These are phyloP conservation scores for Scytalopus superciliaris DNA, from an alignment of 2,113 vertebrate species.

Conservation along the genomic window DNA sequence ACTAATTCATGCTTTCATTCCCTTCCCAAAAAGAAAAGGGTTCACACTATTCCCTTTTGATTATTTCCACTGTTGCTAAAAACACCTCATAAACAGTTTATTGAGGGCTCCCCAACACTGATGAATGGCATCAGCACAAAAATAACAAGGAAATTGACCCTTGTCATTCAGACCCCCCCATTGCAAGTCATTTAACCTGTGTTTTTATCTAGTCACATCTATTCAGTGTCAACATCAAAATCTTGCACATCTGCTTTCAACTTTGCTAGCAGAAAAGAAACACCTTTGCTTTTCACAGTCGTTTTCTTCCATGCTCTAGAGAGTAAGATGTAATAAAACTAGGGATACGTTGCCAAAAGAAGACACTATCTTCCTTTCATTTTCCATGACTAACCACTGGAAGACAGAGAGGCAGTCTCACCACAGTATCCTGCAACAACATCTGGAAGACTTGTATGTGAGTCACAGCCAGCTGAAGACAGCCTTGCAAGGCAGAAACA, in stretches of 20 bases:
- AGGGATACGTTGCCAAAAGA: background rate
- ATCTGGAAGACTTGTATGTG: background rate
- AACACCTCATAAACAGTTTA: slow-evolving; percentile 11
- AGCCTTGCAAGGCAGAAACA: background rate
- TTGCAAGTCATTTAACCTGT: background rate
- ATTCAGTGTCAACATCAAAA: background rate
- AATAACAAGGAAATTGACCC: background rate
- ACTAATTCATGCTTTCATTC: background rate
- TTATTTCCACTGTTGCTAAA: slow-evolving; percentile 20
- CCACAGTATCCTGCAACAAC: background rate
- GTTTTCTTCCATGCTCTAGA: background rate
- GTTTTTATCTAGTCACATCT: background rate
- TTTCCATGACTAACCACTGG: background rate
- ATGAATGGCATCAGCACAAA: background rate
- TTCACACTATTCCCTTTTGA: background rate
- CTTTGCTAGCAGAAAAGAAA: slow-evolving; percentile 18
- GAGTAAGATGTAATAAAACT: slow-evolving; percentile 12
- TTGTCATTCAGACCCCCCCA: background rate
- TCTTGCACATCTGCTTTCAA: slow-evolving; percentile 1
- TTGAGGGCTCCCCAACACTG: background rate
- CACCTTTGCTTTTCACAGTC: background rate
- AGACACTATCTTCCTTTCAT: background rate
- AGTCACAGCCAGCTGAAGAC: slow-evolving; percentile 5
- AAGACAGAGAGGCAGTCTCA: background rate
- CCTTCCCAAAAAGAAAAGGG: background rate